Conservation (phyloP, 53 echinoderm and acorn worm genomes). For the Apostichopus leukothele region DNA sequence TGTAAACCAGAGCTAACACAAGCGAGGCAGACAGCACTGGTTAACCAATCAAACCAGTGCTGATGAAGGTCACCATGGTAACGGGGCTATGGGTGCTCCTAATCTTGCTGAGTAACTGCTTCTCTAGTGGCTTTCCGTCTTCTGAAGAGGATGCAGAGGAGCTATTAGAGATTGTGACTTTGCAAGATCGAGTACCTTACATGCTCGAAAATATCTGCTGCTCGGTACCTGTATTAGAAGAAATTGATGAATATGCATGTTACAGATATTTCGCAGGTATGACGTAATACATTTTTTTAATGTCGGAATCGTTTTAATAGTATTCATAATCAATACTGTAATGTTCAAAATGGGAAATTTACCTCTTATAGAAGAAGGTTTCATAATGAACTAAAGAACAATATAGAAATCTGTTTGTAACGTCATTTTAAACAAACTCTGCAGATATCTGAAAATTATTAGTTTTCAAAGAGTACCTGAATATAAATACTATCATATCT, state of each 20-base stretch:
- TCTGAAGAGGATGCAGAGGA: not conserved
- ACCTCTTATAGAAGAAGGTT: too few species aligned
- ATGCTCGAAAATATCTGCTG: slow-evolving; percentile 40
- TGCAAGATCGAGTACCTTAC: not conserved
- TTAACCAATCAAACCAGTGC: not conserved
- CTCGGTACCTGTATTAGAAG: not conserved
- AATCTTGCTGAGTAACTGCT: slow-evolving; percentile 5
- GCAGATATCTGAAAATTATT: too few species aligned
- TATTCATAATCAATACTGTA: too few species aligned
- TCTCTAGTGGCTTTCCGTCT: not conserved
- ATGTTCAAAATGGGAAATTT: too few species aligned
- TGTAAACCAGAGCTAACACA: too few species aligned
- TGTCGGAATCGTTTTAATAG: not conserved
- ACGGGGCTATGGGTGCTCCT: not conserved
- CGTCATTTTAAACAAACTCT: too few species aligned
- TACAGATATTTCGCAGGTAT: not conserved
- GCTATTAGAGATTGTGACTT: not conserved
- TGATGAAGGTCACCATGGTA: not conserved
- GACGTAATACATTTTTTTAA: not conserved
- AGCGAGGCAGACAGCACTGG: not conserved
- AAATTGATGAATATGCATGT: slow-evolving; percentile 5
- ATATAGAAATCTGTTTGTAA: too few species aligned
- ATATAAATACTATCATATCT: too few species aligned
- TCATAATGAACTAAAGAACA: too few species aligned
- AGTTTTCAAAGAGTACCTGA: too few species aligned